Percentiles rank a stretch among this genome's conserved stretches.
Conservation (phyloP, 1,140 invertebrate species). For the Gyrodactylus bullatarudis region DNA sequence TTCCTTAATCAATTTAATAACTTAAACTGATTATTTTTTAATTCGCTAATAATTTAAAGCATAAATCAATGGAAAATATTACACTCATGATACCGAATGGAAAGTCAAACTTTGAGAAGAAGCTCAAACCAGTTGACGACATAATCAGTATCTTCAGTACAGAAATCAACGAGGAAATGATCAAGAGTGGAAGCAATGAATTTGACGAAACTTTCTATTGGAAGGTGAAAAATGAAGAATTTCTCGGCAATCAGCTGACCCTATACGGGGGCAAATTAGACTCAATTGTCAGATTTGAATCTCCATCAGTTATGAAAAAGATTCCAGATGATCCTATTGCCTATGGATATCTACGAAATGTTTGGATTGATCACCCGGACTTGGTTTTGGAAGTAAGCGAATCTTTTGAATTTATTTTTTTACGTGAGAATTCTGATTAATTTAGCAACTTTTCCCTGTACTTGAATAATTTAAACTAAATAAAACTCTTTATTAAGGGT, state of each 20-base stretch:
- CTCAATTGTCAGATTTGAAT: not conserved
- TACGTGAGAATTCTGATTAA: not conserved
- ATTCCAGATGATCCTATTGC: not conserved
- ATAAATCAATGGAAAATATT: too few relatives aligned
- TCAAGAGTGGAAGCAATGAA: not conserved
- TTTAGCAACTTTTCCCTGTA: not conserved
- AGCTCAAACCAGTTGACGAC: too few relatives aligned
- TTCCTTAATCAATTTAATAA: too few relatives aligned
- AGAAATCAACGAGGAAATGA: too few relatives aligned
- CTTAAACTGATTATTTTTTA: too few relatives aligned
- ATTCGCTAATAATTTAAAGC: too few relatives aligned
- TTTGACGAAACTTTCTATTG: constrained; percentile 17
- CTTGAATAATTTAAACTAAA: too few relatives aligned
- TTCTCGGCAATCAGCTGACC: not conserved
- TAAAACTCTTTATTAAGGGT: not conserved
- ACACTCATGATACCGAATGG: too few relatives aligned
- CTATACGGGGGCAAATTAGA: not conserved
- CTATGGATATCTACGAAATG: not conserved
- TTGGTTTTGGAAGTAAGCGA: not conserved
- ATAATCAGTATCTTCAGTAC: too few relatives aligned
- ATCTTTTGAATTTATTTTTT: not conserved
- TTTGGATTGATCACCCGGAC: not conserved
- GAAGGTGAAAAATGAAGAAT: not conserved
- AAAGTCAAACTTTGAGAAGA: too few relatives aligned
- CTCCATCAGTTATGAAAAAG: not conserved